Base-by-base conservation (phyloP, 2,888 invertebrate genomes). In the Megalurothrips usitatus region DNA sequence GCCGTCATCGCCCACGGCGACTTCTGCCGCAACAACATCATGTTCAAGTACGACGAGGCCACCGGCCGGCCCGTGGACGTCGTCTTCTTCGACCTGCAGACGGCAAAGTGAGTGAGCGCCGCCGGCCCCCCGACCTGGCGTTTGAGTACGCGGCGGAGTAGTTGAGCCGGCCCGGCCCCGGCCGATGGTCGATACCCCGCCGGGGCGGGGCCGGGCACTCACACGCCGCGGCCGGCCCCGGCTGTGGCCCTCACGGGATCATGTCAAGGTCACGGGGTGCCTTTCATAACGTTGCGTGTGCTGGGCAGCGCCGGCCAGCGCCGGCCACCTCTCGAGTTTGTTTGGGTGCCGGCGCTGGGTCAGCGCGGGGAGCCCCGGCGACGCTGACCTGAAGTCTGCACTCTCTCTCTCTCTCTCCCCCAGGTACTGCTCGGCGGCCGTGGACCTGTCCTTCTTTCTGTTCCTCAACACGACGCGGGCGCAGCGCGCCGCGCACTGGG, bases 1-100 rank as follows among this genome's bases (percentile, higher is more conserved):
- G 81, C 81, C 43, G 87, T 87, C 1, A 81, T 87, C 0, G 86
- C 86, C 79, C 88, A 88, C 79, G 87, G 88, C 0, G 88, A 88
- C 83, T 84, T 87, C 68, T 87, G 87, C 85, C 85, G 87, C 4
- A 87, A 87, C 83, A 88, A 88, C 83, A 84, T 87, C 48, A 81
- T 88, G 23, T 87, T 85, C 82, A 85, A 85, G 58, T 87, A 87
- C 82, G 85, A 85, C 63, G 23, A n/a, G 23, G 80, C 48, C 1
- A 82, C 84, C 6, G 84, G 83, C 11, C 84, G 85, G 79, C 87
- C 87, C 1, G 47, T 83, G 1, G 85, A 84, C n/a, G 86, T 86
- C 75, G 86, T 85, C 58, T 84, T 87, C 43, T 86, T 87, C 75
- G 87, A 87, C 83, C 86, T 87, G 80, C 87, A 87, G 23, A 85